Evolutionary conservation across 2,888 invertebrate genomes (phyloP).

Genomic region (Spisula subtruncata): DNA sequence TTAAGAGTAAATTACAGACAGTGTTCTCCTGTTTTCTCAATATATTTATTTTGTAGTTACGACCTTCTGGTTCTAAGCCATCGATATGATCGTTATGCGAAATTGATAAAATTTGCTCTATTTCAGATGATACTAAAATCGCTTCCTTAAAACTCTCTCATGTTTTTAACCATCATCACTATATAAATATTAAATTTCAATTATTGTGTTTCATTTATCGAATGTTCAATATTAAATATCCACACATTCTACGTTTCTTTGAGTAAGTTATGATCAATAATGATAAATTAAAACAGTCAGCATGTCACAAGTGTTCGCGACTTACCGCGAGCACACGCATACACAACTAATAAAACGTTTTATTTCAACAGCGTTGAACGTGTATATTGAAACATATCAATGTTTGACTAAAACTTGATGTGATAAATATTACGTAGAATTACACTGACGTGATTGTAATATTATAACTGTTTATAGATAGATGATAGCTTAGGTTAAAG

Average conservation of each 20-base stretch:
- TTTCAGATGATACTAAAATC: no score
- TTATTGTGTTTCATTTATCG: no score
- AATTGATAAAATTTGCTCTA: no score
- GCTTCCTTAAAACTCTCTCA: no score
- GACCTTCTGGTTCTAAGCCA: no score
- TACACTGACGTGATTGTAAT: neutral
- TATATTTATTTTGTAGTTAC: no score
- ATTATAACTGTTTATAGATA: neutral
- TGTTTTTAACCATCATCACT: no score
- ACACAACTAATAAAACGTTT: neutral
- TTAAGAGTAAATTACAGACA: no score
- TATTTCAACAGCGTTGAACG: neutral
- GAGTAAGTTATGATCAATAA: neutral
- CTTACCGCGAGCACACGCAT: neutral
- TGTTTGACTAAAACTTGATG: slow-evolving; percentile 12
- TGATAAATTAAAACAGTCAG: neutral
- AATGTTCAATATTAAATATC: no score
- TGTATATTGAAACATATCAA: neutral
- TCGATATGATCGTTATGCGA: no score
- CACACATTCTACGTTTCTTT: neutral
- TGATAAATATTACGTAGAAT: neutral
- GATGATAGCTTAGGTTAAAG: neutral
- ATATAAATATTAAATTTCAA: no score
- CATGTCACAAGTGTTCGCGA: neutral
- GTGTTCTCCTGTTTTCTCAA: no score